These are phyloP conservation scores for Fundulus diaphanus DNA, from an alignment of 2,797 vertebrate genomes.

Conservation along the genomic window DNA sequence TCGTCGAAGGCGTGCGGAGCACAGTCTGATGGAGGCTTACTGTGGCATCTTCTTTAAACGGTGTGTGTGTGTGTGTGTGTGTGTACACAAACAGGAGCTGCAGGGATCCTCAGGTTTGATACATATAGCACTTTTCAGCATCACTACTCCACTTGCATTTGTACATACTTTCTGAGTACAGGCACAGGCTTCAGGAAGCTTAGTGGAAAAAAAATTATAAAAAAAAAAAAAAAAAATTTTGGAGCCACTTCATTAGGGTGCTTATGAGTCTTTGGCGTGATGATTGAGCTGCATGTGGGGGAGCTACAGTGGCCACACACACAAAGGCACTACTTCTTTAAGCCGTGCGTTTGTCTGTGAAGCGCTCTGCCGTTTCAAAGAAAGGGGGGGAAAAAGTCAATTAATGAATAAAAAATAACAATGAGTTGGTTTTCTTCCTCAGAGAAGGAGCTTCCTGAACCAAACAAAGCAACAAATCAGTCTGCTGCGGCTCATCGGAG, in stretches of 20 bases:
- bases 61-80: conserved; percentile 16
- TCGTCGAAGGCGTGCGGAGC: conserved; percentile 30
- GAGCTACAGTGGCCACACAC: conserved; percentile 51
- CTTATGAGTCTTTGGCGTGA: conserved; percentile 92
- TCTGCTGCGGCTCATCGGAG: conserved; percentile 51
- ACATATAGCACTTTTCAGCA: conserved; percentile 7
- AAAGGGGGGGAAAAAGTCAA: conserved; percentile 40
- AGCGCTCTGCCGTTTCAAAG: conserved; percentile 36
- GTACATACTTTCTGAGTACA: conserved; percentile 52
- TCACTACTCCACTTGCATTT: conserved; percentile 13
- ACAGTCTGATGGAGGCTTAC: conserved; percentile 44
- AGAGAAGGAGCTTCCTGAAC: conserved; percentile 48
- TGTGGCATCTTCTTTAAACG: conserved; percentile 45
- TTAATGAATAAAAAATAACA: conserved; percentile 34
- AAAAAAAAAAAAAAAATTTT: conserved; percentile 34
- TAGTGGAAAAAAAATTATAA: conserved; percentile 36
- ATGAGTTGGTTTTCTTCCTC: conserved; percentile 42
- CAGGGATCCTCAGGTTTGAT: conserved; percentile 42
- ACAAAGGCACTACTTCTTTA: conserved; percentile 55
- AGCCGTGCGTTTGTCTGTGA: conserved; percentile 42
- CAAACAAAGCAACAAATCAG: conserved; percentile 44
- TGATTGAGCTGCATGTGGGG: conserved; percentile 88
- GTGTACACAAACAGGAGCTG: conserved; percentile 52
- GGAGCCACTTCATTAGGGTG: conserved; percentile 49
- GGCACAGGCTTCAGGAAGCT: conserved; percentile 77